phyloP scores from a whole-genome alignment of 2,888 invertebrate genomes.

The Dichetophora obliterata region DNA sequence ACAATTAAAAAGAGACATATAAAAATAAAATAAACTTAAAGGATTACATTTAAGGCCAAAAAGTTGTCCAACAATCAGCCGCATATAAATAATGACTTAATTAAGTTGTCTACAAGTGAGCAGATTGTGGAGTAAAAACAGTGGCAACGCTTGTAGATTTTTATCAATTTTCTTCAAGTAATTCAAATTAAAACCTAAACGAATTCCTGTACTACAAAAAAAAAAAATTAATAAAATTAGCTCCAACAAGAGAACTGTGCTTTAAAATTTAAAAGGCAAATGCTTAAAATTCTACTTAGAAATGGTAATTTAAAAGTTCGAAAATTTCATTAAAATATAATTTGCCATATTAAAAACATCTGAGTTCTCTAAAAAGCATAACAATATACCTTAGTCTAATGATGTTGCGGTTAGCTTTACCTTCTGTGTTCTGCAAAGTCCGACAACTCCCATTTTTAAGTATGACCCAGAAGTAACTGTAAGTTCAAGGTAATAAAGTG shows the following conservation, averaged over 20 bases:
- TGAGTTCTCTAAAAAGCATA: constrained; percentile 13
- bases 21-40: background rate
- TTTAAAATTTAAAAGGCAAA: background rate
- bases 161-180: constrained; percentile 10
- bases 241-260: background rate
- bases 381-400: background rate
- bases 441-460: background rate
- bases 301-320: constrained; percentile 39
- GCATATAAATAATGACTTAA: constrained; percentile 30
- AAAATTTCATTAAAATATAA: constrained; percentile 40
- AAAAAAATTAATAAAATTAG: background rate
- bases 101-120: constrained; percentile 21
- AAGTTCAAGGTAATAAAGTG: constrained; percentile 67
- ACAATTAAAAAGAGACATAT: background rate
- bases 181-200: background rate
- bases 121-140: constrained; percentile 1
- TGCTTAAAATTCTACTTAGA: background rate
- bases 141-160: constrained; percentile 26
- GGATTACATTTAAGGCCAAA: background rate
- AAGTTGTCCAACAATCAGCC: background rate
- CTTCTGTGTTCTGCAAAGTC: background rate
- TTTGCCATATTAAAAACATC: constrained; percentile 36
- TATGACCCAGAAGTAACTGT: constrained; percentile 55
- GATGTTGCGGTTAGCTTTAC: background rate
- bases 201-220: background rate